Conservation (phyloP, 2,888 invertebrate species). For the Yponomeuta malinellus region DNA sequence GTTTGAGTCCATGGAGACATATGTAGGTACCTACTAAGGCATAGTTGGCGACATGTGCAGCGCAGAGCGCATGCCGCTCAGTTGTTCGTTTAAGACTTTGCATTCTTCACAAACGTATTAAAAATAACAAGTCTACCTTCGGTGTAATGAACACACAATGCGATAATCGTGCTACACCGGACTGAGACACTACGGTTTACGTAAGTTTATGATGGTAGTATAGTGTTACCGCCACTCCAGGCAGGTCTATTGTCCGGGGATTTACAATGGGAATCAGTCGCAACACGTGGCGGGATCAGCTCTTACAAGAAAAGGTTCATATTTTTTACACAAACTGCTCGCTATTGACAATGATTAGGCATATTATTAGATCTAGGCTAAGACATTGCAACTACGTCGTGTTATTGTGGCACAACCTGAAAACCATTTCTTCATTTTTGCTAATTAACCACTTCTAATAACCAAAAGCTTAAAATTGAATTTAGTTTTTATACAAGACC, state of each 20-base stretch:
- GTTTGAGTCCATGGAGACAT: background rate
- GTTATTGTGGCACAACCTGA: too few species aligned
- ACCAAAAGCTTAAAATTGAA: too few species aligned
- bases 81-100: conserved; percentile 30
- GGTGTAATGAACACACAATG: background rate
- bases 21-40: background rate
- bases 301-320: background rate
- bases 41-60: conserved; percentile 37
- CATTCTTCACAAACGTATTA: conserved; percentile 11
- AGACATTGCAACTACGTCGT: too few species aligned
- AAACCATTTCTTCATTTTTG: too few species aligned
- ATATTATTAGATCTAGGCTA: too few species aligned
- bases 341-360: background rate
- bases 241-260: conserved; percentile 26
- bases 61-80: conserved; percentile 33
- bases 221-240: conserved; percentile 35
- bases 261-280: conserved; percentile 23
- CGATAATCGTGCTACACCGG: background rate
- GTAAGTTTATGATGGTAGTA: conserved; percentile 33
- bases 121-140: conserved; percentile 9
- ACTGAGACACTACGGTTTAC: background rate
- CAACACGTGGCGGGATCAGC: conserved; percentile 15
- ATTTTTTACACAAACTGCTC: background rate
- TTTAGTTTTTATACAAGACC: too few species aligned
- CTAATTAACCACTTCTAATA: too few species aligned